Conservation (phyloP, 2,113 vertebrate genomes). For the Apodemus speciosus region DNA sequence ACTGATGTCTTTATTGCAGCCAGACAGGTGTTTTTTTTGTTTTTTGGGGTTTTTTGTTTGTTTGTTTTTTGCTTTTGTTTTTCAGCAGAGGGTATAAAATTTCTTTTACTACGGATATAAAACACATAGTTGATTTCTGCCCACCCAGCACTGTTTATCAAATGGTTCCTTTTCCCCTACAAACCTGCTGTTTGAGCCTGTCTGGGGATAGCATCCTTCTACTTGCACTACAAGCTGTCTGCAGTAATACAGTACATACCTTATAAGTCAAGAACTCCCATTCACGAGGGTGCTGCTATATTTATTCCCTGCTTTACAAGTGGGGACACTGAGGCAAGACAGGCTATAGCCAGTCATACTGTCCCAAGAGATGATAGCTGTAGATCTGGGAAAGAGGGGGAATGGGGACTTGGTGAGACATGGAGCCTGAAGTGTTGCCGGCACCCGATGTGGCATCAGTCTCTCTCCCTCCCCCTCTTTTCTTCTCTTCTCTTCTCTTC, state of each 20-base stretch:
- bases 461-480: too few relatives aligned
- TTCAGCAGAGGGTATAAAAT: neutral
- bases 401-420: neutral
- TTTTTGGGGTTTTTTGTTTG: neutral
- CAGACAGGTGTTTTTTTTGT: neutral
- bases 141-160: neutral
- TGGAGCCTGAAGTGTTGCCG: neutral
- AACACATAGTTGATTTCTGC: neutral
- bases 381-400: neutral
- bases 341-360: neutral
- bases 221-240: neutral
- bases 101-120: neutral
- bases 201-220: neutral
- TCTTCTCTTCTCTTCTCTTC: too few relatives aligned
- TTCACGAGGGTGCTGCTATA: neutral
- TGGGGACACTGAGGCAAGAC: neutral
- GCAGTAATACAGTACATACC: neutral
- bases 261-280: neutral
- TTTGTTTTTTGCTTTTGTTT: neutral
- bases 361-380: neutral
- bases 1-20: neutral
- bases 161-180: neutral
- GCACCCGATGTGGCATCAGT: neutral
- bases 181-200: neutral
- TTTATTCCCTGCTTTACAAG: neutral